Base-by-base conservation (phyloP, 2,113 vertebrate genomes). In the Aspiorhynchus laticeps region DNA sequence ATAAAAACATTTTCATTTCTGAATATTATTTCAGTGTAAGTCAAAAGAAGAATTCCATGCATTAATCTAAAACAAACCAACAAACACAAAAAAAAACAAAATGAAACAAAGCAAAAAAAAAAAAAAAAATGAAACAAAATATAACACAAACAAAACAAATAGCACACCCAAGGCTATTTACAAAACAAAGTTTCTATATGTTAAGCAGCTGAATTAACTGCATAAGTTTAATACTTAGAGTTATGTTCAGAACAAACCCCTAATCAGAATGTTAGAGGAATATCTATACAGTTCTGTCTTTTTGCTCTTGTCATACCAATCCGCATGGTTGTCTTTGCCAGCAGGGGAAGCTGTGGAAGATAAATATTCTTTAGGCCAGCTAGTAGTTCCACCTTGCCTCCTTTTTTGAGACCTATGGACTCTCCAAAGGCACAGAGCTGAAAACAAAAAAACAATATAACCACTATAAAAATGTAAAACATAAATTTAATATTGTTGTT, bases 391-490 rank as follows among this genome's bases (percentile, higher is more conserved):
- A 95, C 91, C 79, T 85, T 87, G 51, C 93, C 92, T 89, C 93
- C 94, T 88, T 81, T 76, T 51, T 91, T 89, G 63, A 77, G 14
- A 56, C 91, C 88, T 88, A 97, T 87, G 79, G 33, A 90, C 91
- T 97, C 94, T 81, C 97, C 97, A 77, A 96, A 94, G 87, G 78
- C 65, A 90, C 90, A 88, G 43, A 98, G 93, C 98, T 99, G 87
- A 84, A 88, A 89, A 53, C n/a, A 12, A 2, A 31, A 31, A 31
- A 15, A 4, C 33, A 31, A 31, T 33, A 12, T 80, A 28, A 81
- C 17, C n/a, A 31, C 28, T 43, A 26, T 14, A 43, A 51, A 48
- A 38, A 67, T 48, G 24, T 48, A 19, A 75, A 41, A 46, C 36
- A 41, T 41, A 5, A 5, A 43, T 75, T 1, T 46, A 1, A n/a